These are phyloP conservation scores for Linyphia triangularis DNA, from an alignment of 2,888 invertebrate species.

Conservation along the genomic window DNA sequence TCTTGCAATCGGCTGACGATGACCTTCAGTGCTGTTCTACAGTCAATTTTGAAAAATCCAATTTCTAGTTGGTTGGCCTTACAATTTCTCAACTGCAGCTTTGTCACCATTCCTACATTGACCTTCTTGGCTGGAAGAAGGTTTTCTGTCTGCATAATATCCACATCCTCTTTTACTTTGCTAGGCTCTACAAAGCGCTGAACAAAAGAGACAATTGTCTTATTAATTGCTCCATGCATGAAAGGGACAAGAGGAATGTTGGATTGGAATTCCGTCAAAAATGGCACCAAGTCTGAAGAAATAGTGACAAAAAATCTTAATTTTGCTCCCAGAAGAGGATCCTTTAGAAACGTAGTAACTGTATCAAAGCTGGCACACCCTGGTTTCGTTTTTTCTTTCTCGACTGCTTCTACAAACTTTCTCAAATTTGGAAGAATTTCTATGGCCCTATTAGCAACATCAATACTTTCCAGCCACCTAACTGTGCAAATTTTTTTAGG, in stretches of 20 bases:
- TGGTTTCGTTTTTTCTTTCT: not conserved
- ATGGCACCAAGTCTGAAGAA: not conserved
- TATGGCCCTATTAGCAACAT: no score
- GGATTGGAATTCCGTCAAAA: not conserved
- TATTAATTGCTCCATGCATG: not conserved
- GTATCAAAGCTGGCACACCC: not conserved
- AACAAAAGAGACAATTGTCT: no score
- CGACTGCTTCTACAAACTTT: not conserved
- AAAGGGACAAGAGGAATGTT: no score
- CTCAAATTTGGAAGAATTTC: not conserved
- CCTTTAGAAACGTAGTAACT: not conserved
- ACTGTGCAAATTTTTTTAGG: slow-evolving; percentile 14
- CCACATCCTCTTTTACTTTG: no score
- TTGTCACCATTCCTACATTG: no score
- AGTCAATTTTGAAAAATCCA: not conserved
- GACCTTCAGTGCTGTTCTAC: not conserved
- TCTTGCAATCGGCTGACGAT: not conserved
- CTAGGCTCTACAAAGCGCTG: not conserved
- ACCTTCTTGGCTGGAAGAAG: no score
- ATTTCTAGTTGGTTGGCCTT: not conserved
- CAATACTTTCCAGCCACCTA: slow-evolving; percentile 15
- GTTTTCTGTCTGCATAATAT: no score
- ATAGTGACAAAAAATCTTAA: not conserved
- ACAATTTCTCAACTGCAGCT: not conserved
- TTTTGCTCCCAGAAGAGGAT: slow-evolving; percentile 1